Evolutionary conservation across 2,113 vertebrate genomes (phyloP), one percentile per base, ranked within the genome.

Genomic region (Poeciliopsis prolifica): DNA sequence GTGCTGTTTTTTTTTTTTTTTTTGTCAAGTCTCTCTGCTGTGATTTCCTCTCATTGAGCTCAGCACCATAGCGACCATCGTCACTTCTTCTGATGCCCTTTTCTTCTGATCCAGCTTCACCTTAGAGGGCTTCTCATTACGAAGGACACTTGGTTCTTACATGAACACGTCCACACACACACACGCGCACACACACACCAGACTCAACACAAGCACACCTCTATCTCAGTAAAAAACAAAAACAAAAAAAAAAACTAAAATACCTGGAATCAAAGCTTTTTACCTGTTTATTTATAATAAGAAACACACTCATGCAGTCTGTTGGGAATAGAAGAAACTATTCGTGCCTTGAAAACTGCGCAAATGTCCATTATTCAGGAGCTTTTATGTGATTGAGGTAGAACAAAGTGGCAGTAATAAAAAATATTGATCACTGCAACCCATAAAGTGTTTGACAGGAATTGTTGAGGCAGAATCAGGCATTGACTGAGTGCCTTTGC

Each of bases 361-460:
- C 88, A 83, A 89, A 88, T 82, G 86, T 86, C 77, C 88, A 89
- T 92, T 93, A 85, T 90, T 88, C 80, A 51, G 78, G 70, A 79
- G 87, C 67, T 58, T 58, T 85, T 80, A 81, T 80, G 76, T 81
- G 84, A 81, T 75, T 78, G 86, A 87, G 83, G 80, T 88, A 62
- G 86, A 90, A 90, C 87, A 92, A 88, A 93, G 88, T 89, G 83
- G 87, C 75, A 77, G 87, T 87, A 92, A 92, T 93, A 93, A 92
- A 91, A 93, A 91, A 87, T 91, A 93, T 93, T 88, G 94, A 94
- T 94, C 82, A 82, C 76, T 70, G 63, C 85, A 78, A 79, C 86
- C 84, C 83, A 79, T 87, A 92, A 92, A 82, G 82, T 84, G 84
- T 91, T 78, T 84, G 88, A 92, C 88, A 88, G 81, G 85, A 87